Evolutionary conservation across 2,113 vertebrate genomes (phyloP), one percentile per base, ranked within the genome.

Genomic region (Ailuropoda melanoleuca): DNA sequence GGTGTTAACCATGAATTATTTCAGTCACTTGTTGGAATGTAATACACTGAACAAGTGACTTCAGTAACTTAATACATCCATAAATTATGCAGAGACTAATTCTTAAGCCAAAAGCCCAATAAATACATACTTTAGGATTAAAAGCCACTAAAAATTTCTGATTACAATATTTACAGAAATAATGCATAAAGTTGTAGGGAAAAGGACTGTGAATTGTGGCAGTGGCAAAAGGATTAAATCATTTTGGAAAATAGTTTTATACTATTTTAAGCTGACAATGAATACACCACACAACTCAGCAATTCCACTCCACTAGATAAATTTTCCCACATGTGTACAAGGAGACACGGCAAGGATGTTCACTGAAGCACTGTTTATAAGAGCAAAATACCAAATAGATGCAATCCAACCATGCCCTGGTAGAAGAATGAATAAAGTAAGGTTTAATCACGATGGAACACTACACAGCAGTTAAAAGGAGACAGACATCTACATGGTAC

Each of bases 241-340:
- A 72, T 68, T 82, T 86, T 83, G 56, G 34, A 64, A 18, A 68
- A 90, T 8, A 70, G 18, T 77, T 95, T 74, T 81, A 46, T 81
- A 50, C 86, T 89, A 80, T 78, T 84, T 95, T 68, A 77, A 62
- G 58, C 43, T 95, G 50, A 93, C 50, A 95, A 82, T 37, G 64
- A 96, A 39, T 85, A 93, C 1, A 66, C 46, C 46, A 92, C 8
- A 92, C 46, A 74, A 86, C 11, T 34, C 29, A 90, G 62, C 48
- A 81, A 62, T 68, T 68, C 77, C 48, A 86, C 15, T 58, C 90
- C 48, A 75, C 78, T 75, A 87, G 31, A 74, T 29, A 50, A 77
- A 50, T 37, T 68, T 60, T 84, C 85, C 23, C 77, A 34, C 34
- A 50, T 43, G 26, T 53, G 6, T 64, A 34, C n/a, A 18, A 85